These are phyloP conservation scores for Parnassius mnemosyne DNA, from an alignment of 2,888 invertebrate genomes.

Conservation along the genomic window DNA sequence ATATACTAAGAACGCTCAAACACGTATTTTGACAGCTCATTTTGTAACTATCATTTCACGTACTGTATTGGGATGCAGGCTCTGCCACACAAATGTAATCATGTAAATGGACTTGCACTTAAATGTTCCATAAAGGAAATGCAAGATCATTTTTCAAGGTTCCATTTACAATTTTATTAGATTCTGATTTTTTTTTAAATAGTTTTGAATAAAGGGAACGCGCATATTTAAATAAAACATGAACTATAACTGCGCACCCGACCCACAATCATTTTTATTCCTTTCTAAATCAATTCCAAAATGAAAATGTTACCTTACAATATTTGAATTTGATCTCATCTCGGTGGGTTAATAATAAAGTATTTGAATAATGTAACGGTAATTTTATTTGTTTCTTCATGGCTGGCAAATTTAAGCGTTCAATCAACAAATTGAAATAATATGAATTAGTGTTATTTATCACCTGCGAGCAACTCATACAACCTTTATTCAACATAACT, in stretches of 20 bases:
- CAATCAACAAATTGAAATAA: slow-evolving; percentile 18
- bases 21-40: slow-evolving; percentile 1
- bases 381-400: background rate
- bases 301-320: slow-evolving; percentile 30
- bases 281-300: slow-evolving; percentile 38
- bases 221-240: too few species aligned
- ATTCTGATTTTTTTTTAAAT: too few species aligned
- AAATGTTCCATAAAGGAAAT: background rate
- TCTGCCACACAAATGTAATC: slow-evolving; percentile 63
- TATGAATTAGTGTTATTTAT: slow-evolving; percentile 25
- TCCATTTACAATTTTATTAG: background rate
- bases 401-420: background rate
- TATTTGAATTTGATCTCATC: slow-evolving; percentile 35
- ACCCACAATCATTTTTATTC: too few species aligned
- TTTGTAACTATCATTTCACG: slow-evolving; percentile 31
- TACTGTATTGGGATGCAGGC: slow-evolving; percentile 40
- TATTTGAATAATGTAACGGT: slow-evolving; percentile 38
- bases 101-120: background rate
- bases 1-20: slow-evolving; percentile 10
- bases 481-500: slow-evolving; percentile 31
- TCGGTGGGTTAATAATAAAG: slow-evolving; percentile 45
- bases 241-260: too few species aligned
- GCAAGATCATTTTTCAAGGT: background rate
- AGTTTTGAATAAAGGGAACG: too few species aligned
- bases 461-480: slow-evolving; percentile 50